These are phyloP conservation scores for Cisticola juncidis DNA, from an alignment of 2,113 vertebrate genomes.

Conservation along the genomic window DNA sequence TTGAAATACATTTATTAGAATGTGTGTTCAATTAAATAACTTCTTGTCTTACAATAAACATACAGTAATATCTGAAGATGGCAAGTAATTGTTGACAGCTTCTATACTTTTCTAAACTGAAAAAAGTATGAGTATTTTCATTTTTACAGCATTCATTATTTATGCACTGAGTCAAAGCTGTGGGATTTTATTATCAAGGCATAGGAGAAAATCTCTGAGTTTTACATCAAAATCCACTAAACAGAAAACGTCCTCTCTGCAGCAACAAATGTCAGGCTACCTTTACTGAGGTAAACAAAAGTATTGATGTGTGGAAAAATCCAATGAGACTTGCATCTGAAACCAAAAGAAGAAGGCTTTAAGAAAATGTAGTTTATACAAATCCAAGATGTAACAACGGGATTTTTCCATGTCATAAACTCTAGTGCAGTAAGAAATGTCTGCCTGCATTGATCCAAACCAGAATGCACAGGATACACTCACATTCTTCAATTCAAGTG, in stretches of 20 bases:
- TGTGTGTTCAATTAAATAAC: not conserved
- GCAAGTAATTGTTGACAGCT: not conserved
- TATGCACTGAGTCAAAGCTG: not conserved
- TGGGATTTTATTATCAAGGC: constrained; percentile 33
- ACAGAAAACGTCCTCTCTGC: constrained; percentile 1
- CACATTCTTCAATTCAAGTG: rapidly evolving
- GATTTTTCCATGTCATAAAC: not conserved
- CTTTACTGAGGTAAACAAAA: not conserved
- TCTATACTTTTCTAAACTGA: not conserved
- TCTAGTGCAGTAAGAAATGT: not conserved
- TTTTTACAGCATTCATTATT: not conserved
- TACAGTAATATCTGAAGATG: not conserved
- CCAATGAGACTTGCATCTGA: not conserved
- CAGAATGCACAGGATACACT: rapidly evolving
- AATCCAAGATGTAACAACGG: not conserved
- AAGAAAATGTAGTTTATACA: not conserved
- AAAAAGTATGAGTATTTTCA: not conserved
- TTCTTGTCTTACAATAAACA: not conserved
- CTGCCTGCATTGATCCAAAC: not conserved
- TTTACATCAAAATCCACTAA: constrained; percentile 41
- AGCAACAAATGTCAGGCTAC: not conserved
- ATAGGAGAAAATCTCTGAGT: constrained; percentile 54
- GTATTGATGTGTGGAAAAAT: not conserved
- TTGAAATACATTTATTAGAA: not conserved
- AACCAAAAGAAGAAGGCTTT: not conserved